Evolutionary conservation across 2,797 vertebrate genomes (phyloP).

Genomic region (Siniperca scherzeri): DNA sequence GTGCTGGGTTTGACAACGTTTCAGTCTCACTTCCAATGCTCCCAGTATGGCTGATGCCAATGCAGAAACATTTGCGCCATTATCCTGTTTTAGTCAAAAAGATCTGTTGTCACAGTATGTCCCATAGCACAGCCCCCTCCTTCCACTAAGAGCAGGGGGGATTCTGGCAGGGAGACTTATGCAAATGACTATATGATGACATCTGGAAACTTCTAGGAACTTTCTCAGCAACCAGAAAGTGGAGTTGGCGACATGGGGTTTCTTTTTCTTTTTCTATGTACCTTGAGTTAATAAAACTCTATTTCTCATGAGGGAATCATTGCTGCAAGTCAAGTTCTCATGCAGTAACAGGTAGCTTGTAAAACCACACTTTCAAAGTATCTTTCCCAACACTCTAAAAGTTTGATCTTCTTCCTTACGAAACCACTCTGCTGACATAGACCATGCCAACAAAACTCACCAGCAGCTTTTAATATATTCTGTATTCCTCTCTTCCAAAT

Average conservation of each 20-base stretch:
- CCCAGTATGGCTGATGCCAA: constrained; percentile 1
- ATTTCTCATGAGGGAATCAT: constrained; percentile 39
- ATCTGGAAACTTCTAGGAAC: constrained; percentile 54
- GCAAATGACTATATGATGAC: constrained; percentile 46
- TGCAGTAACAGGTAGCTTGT: constrained; percentile 32
- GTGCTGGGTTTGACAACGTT: constrained; percentile 1
- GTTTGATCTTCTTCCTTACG: constrained; percentile 12
- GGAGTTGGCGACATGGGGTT: constrained; percentile 16
- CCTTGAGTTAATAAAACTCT: constrained; percentile 35
- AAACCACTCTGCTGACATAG: neutral
- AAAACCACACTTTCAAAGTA: constrained; percentile 35
- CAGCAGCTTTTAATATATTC: constrained; percentile 27
- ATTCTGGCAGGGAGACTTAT: constrained; percentile 11
- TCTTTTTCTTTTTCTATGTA: constrained; percentile 14
- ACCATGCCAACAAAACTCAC: constrained; percentile 20
- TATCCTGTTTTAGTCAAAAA: neutral
- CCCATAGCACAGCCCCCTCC: neutral
- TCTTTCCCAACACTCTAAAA: constrained; percentile 21
- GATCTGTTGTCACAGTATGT: neutral
- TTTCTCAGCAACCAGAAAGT: constrained; percentile 27
- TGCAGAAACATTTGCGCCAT: constrained; percentile 4
- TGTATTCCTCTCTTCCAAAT: constrained; percentile 37
- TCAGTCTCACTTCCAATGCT: constrained; percentile 4
- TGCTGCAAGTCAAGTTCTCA: constrained; percentile 22
- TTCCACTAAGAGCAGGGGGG: constrained; percentile 1